A percentile compares a stretch with the other conserved stretches of the same genome.
Conservation (phyloP, 2,888 invertebrate species). For the Parnassius orleans region DNA sequence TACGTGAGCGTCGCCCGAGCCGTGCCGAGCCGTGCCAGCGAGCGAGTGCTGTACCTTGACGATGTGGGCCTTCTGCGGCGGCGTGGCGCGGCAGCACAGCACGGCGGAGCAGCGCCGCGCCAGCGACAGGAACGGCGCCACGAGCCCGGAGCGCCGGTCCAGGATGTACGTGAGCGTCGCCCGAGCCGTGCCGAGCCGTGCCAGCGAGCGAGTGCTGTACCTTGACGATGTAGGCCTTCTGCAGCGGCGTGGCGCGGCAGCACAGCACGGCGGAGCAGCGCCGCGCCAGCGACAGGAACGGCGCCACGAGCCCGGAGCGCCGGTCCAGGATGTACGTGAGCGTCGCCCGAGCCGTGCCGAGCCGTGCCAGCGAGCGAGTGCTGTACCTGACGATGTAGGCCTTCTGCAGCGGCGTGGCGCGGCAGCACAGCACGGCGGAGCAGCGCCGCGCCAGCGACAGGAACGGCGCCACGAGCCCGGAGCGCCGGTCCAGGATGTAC, state of each 20-base stretch:
- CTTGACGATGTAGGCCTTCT: conserved; percentile 93
- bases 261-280: conserved; percentile 95
- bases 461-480: conserved; percentile 89
- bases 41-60: conserved; percentile 70
- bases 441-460: conserved; percentile 91
- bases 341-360: background rate
- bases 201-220: conserved; percentile 34
- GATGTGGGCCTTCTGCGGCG: conserved; percentile 95
- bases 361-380: background rate
- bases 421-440: conserved; percentile 94
- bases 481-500: conserved; percentile 61
- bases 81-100: conserved; percentile 92
- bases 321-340: conserved; percentile 61
- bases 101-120: conserved; percentile 93
- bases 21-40: too few species aligned
- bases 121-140: conserved; percentile 90
- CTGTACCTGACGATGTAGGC: conserved; percentile 87
- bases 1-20: background rate
- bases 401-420: conserved; percentile 92
- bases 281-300: conserved; percentile 91
- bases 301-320: conserved; percentile 84
- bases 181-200: background rate
- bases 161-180: too few species aligned
- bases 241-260: conserved; percentile 90
- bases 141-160: conserved; percentile 84